Conservation (phyloP, 2,113 vertebrate species). For the Morone saxatilis region DNA sequence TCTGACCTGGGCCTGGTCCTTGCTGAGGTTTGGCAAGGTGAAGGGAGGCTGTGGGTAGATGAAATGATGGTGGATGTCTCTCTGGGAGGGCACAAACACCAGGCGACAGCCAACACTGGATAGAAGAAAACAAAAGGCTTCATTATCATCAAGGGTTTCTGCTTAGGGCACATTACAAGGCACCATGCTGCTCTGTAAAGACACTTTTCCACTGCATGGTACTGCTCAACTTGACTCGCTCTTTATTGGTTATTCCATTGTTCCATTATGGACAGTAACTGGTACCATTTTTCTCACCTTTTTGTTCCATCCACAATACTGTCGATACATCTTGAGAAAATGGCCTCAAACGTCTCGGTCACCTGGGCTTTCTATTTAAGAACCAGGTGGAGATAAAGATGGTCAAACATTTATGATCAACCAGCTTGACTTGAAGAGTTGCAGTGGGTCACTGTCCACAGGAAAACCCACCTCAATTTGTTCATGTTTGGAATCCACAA, state of each 20-base stretch:
- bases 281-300: slow-evolving; percentile 76
- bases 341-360: slow-evolving; percentile 84
- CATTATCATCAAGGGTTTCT: neutral
- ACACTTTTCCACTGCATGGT: no score
- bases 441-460: neutral
- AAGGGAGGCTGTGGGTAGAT: slow-evolving; percentile 94
- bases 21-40: slow-evolving; percentile 75
- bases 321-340: slow-evolving; percentile 89
- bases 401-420: neutral
- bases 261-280: no score
- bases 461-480: slow-evolving; percentile 90
- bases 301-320: slow-evolving; percentile 90
- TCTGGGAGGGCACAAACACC: slow-evolving; percentile 89
- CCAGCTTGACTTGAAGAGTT: neutral
- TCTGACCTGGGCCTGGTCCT: slow-evolving; percentile 87
- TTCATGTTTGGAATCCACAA: slow-evolving; percentile 93
- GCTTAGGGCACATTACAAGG: neutral
- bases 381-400: neutral
- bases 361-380: slow-evolving; percentile 88
- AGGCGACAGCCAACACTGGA: slow-evolving; percentile 84
- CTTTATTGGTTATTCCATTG: no score
- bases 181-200: neutral
- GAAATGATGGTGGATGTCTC: slow-evolving; percentile 89
- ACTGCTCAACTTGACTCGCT: no score
- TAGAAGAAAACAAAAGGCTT: neutral